These are phyloP conservation scores for Rhyacichthys aspro DNA, from an alignment of 2,797 vertebrate species.

Conservation along the genomic window DNA sequence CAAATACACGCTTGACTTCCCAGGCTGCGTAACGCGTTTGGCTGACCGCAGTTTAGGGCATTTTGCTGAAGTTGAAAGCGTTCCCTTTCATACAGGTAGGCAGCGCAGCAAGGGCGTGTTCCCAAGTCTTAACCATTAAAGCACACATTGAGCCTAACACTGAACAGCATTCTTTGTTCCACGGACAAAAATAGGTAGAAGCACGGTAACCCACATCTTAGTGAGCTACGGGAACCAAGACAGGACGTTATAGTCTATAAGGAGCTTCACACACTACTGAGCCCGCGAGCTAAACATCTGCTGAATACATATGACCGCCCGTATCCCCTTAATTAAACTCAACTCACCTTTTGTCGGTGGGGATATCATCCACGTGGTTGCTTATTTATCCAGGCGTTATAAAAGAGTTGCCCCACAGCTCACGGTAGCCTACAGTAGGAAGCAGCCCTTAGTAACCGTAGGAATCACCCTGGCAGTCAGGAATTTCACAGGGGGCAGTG, in stretches of 20 bases:
- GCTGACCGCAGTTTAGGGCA: constrained; percentile 45
- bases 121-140: constrained; percentile 26
- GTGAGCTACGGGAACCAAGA: constrained; percentile 17
- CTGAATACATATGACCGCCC: constrained; percentile 35
- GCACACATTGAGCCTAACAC: constrained; percentile 17
- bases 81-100: constrained; percentile 61
- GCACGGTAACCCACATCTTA: constrained; percentile 19
- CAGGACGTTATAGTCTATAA: constrained; percentile 27
- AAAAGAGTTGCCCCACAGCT: constrained; percentile 40
- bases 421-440: constrained; percentile 56
- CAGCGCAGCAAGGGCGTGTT: constrained; percentile 66
- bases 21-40: neutral
- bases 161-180: constrained; percentile 10
- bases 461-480: constrained; percentile 72
- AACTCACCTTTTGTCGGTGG: constrained; percentile 70
- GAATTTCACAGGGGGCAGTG: constrained; percentile 77
- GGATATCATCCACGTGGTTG: constrained; percentile 55
- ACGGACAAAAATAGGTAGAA: neutral
- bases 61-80: constrained; percentile 61
- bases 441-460: constrained; percentile 63
- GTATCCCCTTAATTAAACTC: constrained; percentile 3
- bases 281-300: constrained; percentile 51
- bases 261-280: constrained; percentile 40
- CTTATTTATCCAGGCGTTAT: constrained; percentile 46
- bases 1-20: neutral